These are phyloP conservation scores for Heteractis magnifica DNA, from an alignment of 92 coral and sea anemone genomes.

Conservation along the genomic window DNA sequence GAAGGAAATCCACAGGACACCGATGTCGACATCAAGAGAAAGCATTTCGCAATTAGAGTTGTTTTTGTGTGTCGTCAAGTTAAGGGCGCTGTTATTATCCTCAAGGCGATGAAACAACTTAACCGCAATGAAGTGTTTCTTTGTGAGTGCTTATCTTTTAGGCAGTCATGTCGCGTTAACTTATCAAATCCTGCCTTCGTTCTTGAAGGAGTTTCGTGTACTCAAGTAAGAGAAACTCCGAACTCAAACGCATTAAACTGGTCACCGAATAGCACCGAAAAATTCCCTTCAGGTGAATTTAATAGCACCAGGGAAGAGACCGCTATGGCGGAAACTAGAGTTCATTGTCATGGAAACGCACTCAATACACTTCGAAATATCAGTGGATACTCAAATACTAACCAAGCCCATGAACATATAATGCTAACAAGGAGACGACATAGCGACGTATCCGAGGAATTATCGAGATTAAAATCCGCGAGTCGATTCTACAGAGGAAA, in stretches of 20 bases:
- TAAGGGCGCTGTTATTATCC: neutral
- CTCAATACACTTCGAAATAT: neutral
- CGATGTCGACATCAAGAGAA: neutral
- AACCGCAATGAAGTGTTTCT: conserved; percentile 10
- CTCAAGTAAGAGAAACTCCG: neutral
- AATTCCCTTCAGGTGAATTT: neutral
- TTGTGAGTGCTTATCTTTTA: conserved; percentile 4
- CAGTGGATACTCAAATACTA: neutral
- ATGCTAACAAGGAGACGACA: neutral
- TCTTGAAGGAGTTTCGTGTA: conserved; percentile 30
- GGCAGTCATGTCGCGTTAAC: conserved; percentile 12
- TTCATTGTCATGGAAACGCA: neutral
- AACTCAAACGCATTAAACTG: neutral
- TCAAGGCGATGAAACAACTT: conserved; percentile 16
- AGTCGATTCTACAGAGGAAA: neutral
- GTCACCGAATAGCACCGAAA: neutral
- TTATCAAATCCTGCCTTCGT: conserved; percentile 15
- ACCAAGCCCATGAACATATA: neutral
- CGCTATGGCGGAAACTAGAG: neutral
- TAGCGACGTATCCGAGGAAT: neutral
- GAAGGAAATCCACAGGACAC: neutral
- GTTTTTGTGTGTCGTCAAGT: neutral
- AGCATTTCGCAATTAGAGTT: neutral
- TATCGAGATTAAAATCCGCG: neutral
- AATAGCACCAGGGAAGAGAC: neutral